Evolutionary conservation across 2,113 vertebrate genomes (phyloP), one percentile per base, ranked within the genome.

Genomic region (Bubo scandiacus): DNA sequence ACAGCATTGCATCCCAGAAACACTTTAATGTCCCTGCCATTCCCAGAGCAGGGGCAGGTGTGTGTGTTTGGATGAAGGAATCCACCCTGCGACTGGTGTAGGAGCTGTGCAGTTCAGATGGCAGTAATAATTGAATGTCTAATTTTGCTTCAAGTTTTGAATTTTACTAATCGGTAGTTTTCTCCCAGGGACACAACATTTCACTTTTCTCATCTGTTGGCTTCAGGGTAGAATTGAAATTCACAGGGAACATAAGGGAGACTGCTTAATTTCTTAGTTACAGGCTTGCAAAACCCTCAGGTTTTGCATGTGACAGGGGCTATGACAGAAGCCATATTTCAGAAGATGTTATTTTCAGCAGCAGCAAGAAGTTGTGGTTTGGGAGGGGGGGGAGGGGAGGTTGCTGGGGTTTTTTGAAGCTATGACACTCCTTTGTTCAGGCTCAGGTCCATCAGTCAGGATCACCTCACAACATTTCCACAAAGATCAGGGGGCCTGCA

Each of bases 381-480:
- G 23, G 32, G 17, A 3, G 25, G 10, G 2, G 3, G 3, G 4
- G 5, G 40, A 6, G 6, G 5, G 6, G 5, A 17, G 2, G 3
- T 18, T 47, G 25, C 9, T 42, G 27, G 10, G 10, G 3, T 3
- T 65, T 43, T 79, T 62, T 88, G 36, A 71, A 86, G 27, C 36
- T 49, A n/a, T 36, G 22, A 10, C 9, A 42, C 13, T 81, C 22
- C 23, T 62, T 86, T 29, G 3, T 84, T 68, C 45, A 32, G 18
- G 32, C 30, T 80, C 2, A 1, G 42, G 38, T 70, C 42, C 34
- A 63, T n/a, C 42, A 67, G 18, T 52, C 27, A 63, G 67, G 25
- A 36, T 70, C 54, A 30, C 25, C 10, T 82, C 42, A 67, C 2
- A 2, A 34, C 12, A 29, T 59, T 90, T 72, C 20, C 43, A 62